Evolutionary conservation across 2,888 invertebrate genomes (phyloP), one percentile per base, ranked within the genome.

Genomic region (Drosophila colorata): DNA sequence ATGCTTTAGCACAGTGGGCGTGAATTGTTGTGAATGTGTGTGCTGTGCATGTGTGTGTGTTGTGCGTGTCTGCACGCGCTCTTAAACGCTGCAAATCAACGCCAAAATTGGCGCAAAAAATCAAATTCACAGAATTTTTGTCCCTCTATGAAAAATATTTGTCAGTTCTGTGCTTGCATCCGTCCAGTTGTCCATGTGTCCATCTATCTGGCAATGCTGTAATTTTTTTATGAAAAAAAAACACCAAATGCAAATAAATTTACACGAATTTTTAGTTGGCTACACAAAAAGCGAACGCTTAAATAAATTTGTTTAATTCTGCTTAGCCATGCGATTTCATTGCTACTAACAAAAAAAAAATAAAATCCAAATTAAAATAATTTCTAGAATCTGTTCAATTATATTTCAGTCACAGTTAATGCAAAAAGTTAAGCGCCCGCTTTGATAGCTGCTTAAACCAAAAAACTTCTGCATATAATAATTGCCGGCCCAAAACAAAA

Each of bases 11-110:
- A 46, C 48, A 28, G 44, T 33, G 40, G 70, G 49, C 37, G 59
- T 65, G 52, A 41, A 46, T 65, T 58, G 31, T 20, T 38, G 33
- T 33, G 33, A 11, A 4, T 38, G 56, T 8, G 41, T 20, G 7
- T 35, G 40, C n/a, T 11, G 28, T 11, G 14, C 11, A 1, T 13
- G 52, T 33, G 33, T 18, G 33, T n/a, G 35, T 33, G 7, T 31
- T 13, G 52, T 33, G 33, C 14, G 33, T n/a, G 35, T 33, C 5
- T 31, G 41, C 47, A 38, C 20, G 38, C 57, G 11, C 49, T 55
- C 66, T 70, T 74, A 77, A 78, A 69, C 72, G 64, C 63, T 61
- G 44, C 80, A 73, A 78, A 78, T 74, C 77, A 78, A 68, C 61
- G 55, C 69, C 41, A 52, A 73, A 80, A 60, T 63, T 49, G 57